Percentiles rank a stretch among this genome's conserved stretches.
Conservation (phyloP, 2,888 invertebrate species). For the Tromatobia lineatoria region DNA sequence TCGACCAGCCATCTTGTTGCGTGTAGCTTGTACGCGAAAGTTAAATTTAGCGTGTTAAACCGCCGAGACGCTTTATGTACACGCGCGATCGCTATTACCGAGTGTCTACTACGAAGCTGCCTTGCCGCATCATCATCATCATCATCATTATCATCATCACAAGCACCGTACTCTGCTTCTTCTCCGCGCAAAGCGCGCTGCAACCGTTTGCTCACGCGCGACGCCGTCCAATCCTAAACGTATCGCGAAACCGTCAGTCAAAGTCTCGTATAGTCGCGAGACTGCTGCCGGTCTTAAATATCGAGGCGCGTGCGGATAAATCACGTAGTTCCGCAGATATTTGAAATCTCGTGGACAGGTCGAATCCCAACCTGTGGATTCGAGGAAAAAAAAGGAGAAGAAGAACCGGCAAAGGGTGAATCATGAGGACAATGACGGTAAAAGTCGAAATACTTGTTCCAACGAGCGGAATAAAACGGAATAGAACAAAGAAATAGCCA, state of each 20-base stretch:
- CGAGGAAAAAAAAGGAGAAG: neutral
- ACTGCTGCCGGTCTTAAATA: slow-evolving; percentile 51
- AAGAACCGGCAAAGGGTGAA: neutral
- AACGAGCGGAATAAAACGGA: slow-evolving; percentile 4
- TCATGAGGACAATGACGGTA: slow-evolving; percentile 46
- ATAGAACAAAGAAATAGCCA: neutral
- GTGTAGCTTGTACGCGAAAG: slow-evolving; percentile 44
- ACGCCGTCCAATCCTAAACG: slow-evolving; percentile 40
- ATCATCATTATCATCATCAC: slow-evolving; percentile 24
- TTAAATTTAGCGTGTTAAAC: slow-evolving; percentile 71
- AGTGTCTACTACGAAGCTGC: slow-evolving; percentile 52
- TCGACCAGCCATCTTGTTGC: slow-evolving; percentile 67
- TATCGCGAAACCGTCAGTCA: slow-evolving; percentile 64
- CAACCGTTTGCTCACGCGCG: slow-evolving; percentile 49
- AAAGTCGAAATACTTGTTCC: neutral
- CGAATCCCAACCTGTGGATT: neutral
- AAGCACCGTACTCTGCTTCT: slow-evolving; percentile 26
- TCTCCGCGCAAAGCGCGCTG: slow-evolving; percentile 60
- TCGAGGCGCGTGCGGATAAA: slow-evolving; percentile 32
- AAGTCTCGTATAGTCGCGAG: slow-evolving; percentile 63
- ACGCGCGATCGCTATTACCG: slow-evolving; percentile 56
- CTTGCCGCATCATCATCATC: slow-evolving; percentile 45
- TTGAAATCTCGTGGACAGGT: slow-evolving; percentile 20
- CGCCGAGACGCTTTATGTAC: slow-evolving; percentile 25
- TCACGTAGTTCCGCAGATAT: slow-evolving; percentile 12